Evolutionary conservation across 2,888 invertebrate species (phyloP).

Genomic region (Eupithecia tripunctaria): DNA sequence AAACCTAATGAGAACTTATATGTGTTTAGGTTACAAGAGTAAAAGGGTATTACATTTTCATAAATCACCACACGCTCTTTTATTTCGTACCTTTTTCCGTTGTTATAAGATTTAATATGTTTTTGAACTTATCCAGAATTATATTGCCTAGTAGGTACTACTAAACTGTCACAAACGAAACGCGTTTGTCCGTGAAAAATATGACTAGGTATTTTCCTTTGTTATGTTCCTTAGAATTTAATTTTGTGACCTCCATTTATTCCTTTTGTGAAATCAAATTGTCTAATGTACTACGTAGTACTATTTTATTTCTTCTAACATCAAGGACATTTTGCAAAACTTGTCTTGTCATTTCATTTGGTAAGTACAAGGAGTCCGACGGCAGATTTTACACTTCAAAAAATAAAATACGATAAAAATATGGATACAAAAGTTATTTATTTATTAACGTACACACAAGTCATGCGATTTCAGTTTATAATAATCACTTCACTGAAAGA

Average conservation of each 20-base stretch:
- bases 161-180: neutral
- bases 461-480: no score
- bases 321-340: neutral
- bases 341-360: no score
- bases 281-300: no score
- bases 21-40: constrained; percentile 32
- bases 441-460: no score
- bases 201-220: neutral
- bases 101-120: constrained; percentile 5
- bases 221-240: neutral
- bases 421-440: no score
- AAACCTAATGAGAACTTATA: constrained; percentile 40
- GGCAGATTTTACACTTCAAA: no score
- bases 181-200: neutral
- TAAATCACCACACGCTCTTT: constrained; percentile 8
- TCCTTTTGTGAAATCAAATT: no score
- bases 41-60: constrained; percentile 38
- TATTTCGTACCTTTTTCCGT: constrained; percentile 14
- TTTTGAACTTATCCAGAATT: neutral
- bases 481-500: no score
- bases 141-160: neutral
- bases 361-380: no score
- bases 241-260: neutral
- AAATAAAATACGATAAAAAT: no score
- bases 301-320: no score